Base-by-base conservation (phyloP, 1,140 invertebrate genomes). In the Pteromalus puparum region DNA sequence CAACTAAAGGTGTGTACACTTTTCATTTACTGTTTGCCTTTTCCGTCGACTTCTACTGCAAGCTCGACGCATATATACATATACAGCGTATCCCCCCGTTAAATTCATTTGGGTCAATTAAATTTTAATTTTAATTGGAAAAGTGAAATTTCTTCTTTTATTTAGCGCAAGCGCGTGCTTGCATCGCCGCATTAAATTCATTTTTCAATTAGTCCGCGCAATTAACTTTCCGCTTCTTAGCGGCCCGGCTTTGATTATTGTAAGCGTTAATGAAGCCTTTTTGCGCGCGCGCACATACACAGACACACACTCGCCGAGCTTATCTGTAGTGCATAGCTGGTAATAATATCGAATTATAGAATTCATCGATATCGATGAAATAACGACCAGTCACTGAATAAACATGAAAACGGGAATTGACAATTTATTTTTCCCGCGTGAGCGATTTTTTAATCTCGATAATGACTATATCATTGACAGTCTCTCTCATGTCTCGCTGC, bases 1-100 rank as follows among this genome's bases (percentile, higher is more conserved):
- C 89, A 53, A 90, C 92, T 76, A 92, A 93, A 91, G 67, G 67
- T 84, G 38, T 28, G 67, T 46, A n/a, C 26, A 67, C 13, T 67
- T 70, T 75, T 75, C 15, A 38, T 74, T 53, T 65, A 28, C 38
- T 21, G 12, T 26, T 77, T 76, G 34, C 42, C 61, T 24, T 75
- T 53, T 46, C 21, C 18, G 0, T n/a, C 53, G 53, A 1, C 21
- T 61, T 61, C 53, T 61, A n/a, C 53, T 21, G 18, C 18, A n/a
- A 61, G 21, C 18, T 61, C 53, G n/a, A 72, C 34, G n/a, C 10
- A 24, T 75, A 38, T 75, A 42, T 24, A 38, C 34, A 2, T 46
- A 61, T n/a, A 67, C 13, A 79, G 3, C 15, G 34, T 10, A 42
- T 18, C 6, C 18, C 18, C 53, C 21, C 53, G 30, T 42, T 78